Base-by-base conservation (phyloP, 2,888 invertebrate species). In the Parelbella ahira region DNA sequence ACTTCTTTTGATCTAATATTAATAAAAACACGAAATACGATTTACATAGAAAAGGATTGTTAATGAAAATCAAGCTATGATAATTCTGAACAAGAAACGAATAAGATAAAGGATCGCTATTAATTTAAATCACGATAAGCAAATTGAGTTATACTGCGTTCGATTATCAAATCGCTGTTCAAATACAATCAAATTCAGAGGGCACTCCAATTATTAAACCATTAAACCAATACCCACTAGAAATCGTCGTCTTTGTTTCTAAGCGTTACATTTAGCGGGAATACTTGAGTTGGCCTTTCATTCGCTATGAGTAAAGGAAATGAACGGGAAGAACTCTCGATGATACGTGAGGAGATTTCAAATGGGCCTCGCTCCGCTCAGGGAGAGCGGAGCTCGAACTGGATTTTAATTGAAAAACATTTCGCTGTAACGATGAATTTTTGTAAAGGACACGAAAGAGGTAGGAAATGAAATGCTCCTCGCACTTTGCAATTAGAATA, bases 381-480 rank as follows among this genome's bases (percentile, higher is more conserved):
- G n/a, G n/a, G n/a, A n/a, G n/a, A n/a, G 45, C 47, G 9, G 32
- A 19, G 51, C 48, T 49, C 51, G 48, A 52, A 47, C 45, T 28
- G 46, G 45, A 44, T 45, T 46, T 43, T 60, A 60, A 60, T 60
- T 60, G 58, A 58, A 60, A 60, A 58, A 42, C 34, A 34, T 42
- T 42, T 11, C 28, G 2, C 27, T n/a, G n/a, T 34, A 23, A 23
- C 33, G 21, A 15, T 4, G 15, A 4, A 4, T 42, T 42, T 42
- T 36, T 34, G 25, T 15, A 28, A 36, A 29, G 34, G 29, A 34
- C 27, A 34, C 12, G 28, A 34, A 34, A 42, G 33, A 21, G 23
- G 21, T 27, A 34, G 42, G 28, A 29, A 34, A 42, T 29, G 34
- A 36, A 42, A 42, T 27, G 34, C 27, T 21, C 13, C 10, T 11